Conservation (phyloP, 2,797 vertebrate species). For the Spheniscus humboldti region DNA sequence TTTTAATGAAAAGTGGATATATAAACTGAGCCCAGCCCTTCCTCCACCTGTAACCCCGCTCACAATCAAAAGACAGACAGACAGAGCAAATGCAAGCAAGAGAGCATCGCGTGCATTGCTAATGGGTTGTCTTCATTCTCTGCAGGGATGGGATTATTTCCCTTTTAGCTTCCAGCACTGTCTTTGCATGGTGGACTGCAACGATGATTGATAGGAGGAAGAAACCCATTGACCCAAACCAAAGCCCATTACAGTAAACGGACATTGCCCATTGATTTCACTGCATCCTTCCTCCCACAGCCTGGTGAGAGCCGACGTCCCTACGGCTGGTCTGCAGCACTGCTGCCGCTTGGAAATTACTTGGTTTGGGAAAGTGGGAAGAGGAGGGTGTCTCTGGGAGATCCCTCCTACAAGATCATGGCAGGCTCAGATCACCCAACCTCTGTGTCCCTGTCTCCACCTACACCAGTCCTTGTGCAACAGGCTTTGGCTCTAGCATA, state of each 20-base stretch:
- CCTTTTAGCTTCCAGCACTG: neutral
- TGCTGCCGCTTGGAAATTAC: neutral
- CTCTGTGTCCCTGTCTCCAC: neutral
- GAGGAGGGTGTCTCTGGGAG: neutral
- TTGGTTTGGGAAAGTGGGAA: neutral
- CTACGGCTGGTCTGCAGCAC: neutral
- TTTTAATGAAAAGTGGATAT: neutral
- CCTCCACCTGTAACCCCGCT: neutral
- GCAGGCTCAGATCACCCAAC: neutral
- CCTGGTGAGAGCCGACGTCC: accelerated
- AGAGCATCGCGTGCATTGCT: accelerated
- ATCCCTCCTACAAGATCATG: neutral
- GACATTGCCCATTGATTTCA: neutral
- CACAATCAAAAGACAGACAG: neutral
- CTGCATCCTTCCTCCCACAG: neutral
- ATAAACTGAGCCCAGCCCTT: neutral
- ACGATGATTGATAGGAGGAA: neutral
- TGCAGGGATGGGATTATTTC: neutral
- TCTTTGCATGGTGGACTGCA: neutral
- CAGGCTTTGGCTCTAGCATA: neutral
- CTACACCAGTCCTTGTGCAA: neutral
- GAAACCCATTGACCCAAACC: conserved; percentile 1
- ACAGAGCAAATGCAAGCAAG: neutral
- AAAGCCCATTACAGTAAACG: conserved; percentile 41
- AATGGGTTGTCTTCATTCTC: neutral